These are phyloP conservation scores for Caranx melampygus DNA, from an alignment of 2,113 vertebrate species.

Conservation along the genomic window DNA sequence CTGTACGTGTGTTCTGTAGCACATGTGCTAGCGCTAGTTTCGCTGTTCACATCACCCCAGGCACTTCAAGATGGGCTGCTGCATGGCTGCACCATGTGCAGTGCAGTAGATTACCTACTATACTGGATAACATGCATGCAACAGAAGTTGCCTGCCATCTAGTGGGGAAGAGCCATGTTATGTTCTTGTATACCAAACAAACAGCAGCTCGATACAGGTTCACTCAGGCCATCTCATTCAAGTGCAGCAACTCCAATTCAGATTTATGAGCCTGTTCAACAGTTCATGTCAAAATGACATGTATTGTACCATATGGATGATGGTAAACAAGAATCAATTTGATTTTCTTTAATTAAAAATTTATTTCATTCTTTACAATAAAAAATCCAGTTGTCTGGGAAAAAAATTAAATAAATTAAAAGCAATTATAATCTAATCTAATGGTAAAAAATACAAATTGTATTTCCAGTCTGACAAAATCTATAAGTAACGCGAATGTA, in stretches of 20 bases:
- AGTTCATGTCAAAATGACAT: not conserved
- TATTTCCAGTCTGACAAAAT: conserved; percentile 45
- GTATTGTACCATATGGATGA: not conserved
- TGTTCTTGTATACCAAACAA: not conserved
- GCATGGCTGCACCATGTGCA: conserved; percentile 71
- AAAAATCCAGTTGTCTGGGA: conserved; percentile 65
- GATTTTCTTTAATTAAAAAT: conserved; percentile 56
- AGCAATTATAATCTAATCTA: not conserved
- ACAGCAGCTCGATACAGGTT: not conserved
- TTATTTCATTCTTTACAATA: conserved; percentile 64
- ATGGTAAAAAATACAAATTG: conserved; percentile 49
- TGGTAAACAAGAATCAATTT: not conserved
- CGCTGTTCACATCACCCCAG: conserved; percentile 16
- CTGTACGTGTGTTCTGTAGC: conserved; percentile 4
- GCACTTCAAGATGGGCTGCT: conserved; percentile 44
- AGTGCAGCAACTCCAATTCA: not conserved
- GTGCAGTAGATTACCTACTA: conserved; percentile 21
- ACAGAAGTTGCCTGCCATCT: conserved; percentile 58
- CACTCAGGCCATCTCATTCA: not conserved
- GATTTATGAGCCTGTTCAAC: not conserved
- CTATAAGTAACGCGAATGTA: not conserved
- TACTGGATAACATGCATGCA: too few relatives aligned
- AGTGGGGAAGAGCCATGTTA: conserved; percentile 31
- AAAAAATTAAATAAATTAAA: conserved; percentile 63
- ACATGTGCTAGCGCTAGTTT: conserved; percentile 33